Evolutionary conservation across 2,888 invertebrate genomes (phyloP).

Genomic region (Ditula angustiorana): DNA sequence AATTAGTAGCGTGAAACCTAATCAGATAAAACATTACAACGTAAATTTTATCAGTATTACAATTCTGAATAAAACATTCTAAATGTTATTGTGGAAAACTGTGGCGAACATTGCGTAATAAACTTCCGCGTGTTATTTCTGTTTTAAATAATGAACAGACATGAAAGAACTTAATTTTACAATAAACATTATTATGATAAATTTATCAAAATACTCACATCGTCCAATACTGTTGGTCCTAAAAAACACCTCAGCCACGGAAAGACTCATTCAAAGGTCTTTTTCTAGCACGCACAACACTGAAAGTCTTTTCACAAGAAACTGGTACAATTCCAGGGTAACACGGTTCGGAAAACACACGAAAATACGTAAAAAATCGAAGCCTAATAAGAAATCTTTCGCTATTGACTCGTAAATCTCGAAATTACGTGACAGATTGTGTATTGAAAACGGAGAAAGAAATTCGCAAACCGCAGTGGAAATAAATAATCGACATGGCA

Average conservation of each 20-base stretch:
- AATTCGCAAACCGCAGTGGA: slow-evolving; percentile 6
- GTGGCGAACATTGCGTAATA: neutral
- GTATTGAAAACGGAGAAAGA: neutral
- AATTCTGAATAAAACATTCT: neutral
- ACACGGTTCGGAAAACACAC: slow-evolving; percentile 16
- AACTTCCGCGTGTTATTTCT: neutral
- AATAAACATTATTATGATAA: neutral
- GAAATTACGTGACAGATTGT: slow-evolving; percentile 36
- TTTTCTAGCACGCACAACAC: slow-evolving; percentile 25
- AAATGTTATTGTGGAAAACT: neutral
- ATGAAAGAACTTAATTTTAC: neutral
- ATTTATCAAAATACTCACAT: slow-evolving; percentile 32
- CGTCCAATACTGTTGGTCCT: slow-evolving; percentile 20
- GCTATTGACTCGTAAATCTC: slow-evolving; percentile 17
- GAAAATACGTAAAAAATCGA: slow-evolving; percentile 16
- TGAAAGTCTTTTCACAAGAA: slow-evolving; percentile 23
- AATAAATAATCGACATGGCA: slow-evolving; percentile 31
- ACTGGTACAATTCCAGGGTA: slow-evolving; percentile 13
- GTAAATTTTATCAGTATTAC: neutral
- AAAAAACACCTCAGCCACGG: slow-evolving; percentile 28
- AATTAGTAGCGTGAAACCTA: neutral
- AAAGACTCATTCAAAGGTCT: slow-evolving; percentile 38
- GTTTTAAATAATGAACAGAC: neutral
- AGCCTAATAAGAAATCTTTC: slow-evolving; percentile 29
- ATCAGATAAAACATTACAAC: neutral